Conservation (phyloP, 2,797 vertebrate species). For the Cichlasoma orientale region DNA sequence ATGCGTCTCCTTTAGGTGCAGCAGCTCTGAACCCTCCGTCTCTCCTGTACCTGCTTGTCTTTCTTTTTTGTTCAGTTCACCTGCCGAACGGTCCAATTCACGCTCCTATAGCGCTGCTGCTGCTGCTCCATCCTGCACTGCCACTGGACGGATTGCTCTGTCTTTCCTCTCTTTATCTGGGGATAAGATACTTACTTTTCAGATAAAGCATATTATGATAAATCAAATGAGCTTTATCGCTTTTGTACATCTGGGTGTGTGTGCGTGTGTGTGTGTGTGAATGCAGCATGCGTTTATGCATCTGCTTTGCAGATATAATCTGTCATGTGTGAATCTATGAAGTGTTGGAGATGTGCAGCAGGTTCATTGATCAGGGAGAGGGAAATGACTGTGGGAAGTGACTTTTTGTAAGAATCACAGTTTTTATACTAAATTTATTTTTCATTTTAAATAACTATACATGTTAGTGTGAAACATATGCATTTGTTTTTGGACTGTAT, state of each 20-base stretch:
- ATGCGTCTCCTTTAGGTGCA: background rate
- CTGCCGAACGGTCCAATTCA: background rate
- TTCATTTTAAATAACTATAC: background rate
- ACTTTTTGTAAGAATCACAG: background rate
- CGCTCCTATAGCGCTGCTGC: background rate
- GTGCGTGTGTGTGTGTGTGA: slow-evolving; percentile 3
- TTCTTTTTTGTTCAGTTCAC: background rate
- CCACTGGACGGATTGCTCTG: slow-evolving; percentile 63
- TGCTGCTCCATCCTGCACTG: slow-evolving; percentile 35
- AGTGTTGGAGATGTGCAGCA: slow-evolving; percentile 2
- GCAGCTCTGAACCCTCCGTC: slow-evolving; percentile 17
- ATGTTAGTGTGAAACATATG: background rate
- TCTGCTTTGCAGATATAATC: slow-evolving; percentile 51
- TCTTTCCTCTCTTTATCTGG: slow-evolving; percentile 82
- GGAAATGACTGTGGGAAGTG: background rate
- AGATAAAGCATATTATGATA: slow-evolving; percentile 89
- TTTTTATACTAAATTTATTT: background rate
- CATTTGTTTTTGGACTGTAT: background rate
- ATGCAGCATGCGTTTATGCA: slow-evolving; percentile 10
- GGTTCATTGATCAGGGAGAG: background rate
- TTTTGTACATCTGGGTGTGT: slow-evolving; percentile 59
- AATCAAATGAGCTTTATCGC: slow-evolving; percentile 78
- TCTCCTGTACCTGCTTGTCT: slow-evolving; percentile 5
- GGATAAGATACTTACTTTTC: slow-evolving; percentile 88
- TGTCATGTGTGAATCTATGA: slow-evolving; percentile 34